Percentiles rank a stretch among this genome's conserved stretches.
Conservation (phyloP, 2,797 vertebrate genomes). For the Semaprochilodus insignis region DNA sequence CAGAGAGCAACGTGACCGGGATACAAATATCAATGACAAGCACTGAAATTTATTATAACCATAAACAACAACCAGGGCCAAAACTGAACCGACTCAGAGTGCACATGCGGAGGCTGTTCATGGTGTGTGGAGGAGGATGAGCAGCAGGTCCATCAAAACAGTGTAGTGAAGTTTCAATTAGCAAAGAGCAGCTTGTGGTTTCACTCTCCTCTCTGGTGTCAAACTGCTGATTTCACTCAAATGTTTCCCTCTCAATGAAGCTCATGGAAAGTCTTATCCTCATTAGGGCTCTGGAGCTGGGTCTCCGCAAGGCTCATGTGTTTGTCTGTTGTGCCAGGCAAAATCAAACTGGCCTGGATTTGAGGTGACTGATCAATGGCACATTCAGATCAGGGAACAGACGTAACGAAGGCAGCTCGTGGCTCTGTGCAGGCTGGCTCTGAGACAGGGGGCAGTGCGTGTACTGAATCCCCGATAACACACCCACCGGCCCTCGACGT, state of each 20-base stretch:
- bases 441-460: conserved; percentile 73
- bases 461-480: conserved; percentile 74
- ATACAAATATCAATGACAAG: conserved; percentile 75
- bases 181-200: neutral
- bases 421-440: too few relatives aligned
- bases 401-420: too few relatives aligned
- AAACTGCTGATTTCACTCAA: too few relatives aligned
- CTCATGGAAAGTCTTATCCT: too few relatives aligned
- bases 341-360: too few relatives aligned
- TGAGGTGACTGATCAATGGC: too few relatives aligned
- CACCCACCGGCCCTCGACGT: conserved; percentile 56
- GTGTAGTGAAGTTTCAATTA: neutral
- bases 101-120: neutral
- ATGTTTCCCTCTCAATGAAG: too few relatives aligned
- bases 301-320: conserved; percentile 38
- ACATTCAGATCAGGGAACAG: too few relatives aligned
- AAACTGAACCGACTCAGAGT: neutral
- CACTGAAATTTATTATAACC: conserved; percentile 64
- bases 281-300: neutral
- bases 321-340: conserved; percentile 67
- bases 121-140: neutral
- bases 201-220: too few relatives aligned
- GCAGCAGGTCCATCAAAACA: neutral
- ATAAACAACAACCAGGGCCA: conserved; percentile 19
- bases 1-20: conserved; percentile 77